Base-by-base conservation (phyloP, 2,113 vertebrate genomes). In the Phasianus colchicus region DNA sequence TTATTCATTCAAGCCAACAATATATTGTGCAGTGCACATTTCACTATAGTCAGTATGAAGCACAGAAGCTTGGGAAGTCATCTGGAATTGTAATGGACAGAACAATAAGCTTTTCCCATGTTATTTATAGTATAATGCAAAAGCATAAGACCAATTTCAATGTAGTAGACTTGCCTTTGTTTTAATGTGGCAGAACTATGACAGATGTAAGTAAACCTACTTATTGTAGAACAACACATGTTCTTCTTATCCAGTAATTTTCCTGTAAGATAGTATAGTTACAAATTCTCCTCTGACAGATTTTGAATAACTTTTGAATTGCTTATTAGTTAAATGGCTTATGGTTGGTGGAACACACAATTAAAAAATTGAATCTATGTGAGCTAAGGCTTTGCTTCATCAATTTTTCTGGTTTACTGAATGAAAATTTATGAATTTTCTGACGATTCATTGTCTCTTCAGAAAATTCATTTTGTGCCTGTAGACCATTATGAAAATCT, bases 371-470 rank as follows among this genome's bases (percentile, higher is more conserved):
- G 55, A 92, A 82, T 88, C 80, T 82, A 4, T 38, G 27, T 34
- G 40, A 96, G 76, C 73, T 91, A 89, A 92, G 75, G 50, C 73
- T 95, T 64, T 54, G 47, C 83, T 96, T 96, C 84, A 86, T 95
- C 75, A 94, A 83, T 87, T 95, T 91, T 81, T 90, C 55, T 95
- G 12, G 12, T 86, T 85, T 92, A 93, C n/a, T 70, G 9, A 78
- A 86, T 83, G 79, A 96, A 96, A 96, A 83, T 55, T 87, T 73
- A 88, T 92, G 27, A 78, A n/a, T 82, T 85, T 94, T 34, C 93
- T 91, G 78, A 70, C 91, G 77, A 94, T 86, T 93, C 83, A 86
- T 88, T 92, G 77, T 66, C 71, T 93, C 32, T 76, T 77, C n/a
- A 34, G 3, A 1, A 78, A 93, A 92, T 84, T 88, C 64, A 66